Conservation (phyloP, 1,140 invertebrate genomes). For the Bombus turneri region DNA sequence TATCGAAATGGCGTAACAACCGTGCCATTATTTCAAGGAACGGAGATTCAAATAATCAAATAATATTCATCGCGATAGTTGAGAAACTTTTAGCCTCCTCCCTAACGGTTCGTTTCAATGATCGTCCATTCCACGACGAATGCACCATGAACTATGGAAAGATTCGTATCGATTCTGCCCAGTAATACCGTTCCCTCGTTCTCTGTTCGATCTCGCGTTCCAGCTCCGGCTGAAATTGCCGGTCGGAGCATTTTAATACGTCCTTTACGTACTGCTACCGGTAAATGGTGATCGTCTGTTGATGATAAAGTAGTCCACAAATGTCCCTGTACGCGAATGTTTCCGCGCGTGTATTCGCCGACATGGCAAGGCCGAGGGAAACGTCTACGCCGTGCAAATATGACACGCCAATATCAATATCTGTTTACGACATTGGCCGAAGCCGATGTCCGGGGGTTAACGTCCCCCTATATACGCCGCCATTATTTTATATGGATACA, state of each 20-base stretch:
- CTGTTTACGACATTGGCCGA: conserved; percentile 65
- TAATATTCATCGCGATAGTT: no score
- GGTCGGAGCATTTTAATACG: conserved; percentile 29
- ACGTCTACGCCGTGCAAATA: conserved; percentile 53
- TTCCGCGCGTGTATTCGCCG: conserved; percentile 29
- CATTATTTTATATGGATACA: conserved; percentile 64
- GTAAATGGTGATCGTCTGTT: conserved; percentile 53
- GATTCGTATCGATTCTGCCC: no score
- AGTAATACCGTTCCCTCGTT: neutral
- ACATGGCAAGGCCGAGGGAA: conserved; percentile 21
- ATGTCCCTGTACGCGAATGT: conserved; percentile 15
- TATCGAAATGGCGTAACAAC: no score
- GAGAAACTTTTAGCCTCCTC: no score
- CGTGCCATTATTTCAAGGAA: no score
- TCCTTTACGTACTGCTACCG: conserved; percentile 31
- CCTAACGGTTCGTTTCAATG: no score
- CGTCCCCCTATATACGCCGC: conserved; percentile 20
- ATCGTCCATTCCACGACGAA: no score
- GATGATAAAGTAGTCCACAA: conserved; percentile 53
- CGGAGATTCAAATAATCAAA: no score
- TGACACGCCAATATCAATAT: conserved; percentile 67
- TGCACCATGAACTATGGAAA: no score
- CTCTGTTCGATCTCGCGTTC: neutral
- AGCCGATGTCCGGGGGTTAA: conserved; percentile 49
- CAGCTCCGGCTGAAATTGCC: neutral